phyloP scores from a whole-genome alignment of 2,797 vertebrate genomes.

The Bradypus variegatus region DNA sequence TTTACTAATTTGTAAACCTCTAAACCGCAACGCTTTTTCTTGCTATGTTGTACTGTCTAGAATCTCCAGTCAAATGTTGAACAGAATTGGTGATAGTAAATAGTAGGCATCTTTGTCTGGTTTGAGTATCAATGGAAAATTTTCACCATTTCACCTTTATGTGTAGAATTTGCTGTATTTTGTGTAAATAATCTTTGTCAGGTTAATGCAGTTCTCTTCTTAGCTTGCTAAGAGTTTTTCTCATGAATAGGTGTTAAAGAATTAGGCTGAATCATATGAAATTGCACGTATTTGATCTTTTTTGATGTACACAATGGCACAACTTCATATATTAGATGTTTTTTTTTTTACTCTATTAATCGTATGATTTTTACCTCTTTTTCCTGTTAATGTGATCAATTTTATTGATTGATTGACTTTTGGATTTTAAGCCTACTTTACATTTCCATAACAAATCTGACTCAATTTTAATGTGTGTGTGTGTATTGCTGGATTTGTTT shows the following conservation, averaged over 20 bases:
- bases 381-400: background rate
- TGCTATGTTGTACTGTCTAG: background rate
- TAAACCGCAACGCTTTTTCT: background rate
- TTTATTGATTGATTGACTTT: slow-evolving; percentile 5
- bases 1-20: background rate
- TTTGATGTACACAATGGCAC: background rate
- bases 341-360: background rate
- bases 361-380: background rate
- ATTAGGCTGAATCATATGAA: background rate
- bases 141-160: background rate
- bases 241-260: background rate
- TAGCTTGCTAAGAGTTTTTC: background rate
- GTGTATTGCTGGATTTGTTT: background rate
- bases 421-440: background rate
- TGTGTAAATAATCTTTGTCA: background rate
- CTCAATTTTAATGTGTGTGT: background rate
- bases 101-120: background rate
- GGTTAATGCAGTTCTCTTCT: background rate
- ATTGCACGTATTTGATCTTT: background rate
- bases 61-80: background rate
- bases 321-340: background rate
- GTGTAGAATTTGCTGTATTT: background rate
- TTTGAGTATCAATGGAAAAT: background rate
- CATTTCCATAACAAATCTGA: background rate
- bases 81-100: background rate